phyloP scores from a whole-genome alignment of 2,888 invertebrate genomes.

The Cosmorhoe ocellata region DNA sequence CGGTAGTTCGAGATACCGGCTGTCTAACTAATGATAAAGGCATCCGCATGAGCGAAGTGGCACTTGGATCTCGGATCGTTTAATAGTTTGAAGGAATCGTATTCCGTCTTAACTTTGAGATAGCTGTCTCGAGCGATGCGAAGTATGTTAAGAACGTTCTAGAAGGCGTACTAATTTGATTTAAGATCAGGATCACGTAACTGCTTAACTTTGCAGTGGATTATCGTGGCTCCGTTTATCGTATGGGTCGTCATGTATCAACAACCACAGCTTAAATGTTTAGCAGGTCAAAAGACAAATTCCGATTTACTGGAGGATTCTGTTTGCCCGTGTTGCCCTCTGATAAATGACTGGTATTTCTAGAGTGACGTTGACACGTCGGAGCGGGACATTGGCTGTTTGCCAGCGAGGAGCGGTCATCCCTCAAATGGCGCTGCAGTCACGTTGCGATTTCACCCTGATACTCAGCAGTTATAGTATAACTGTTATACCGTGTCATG shows the following conservation, averaged over 20 bases:
- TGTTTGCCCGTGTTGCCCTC: not conserved
- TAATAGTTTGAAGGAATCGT: slow-evolving; percentile 2
- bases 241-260: not conserved
- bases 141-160: not conserved
- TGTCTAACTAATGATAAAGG: no score
- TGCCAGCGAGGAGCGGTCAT: slow-evolving; percentile 42
- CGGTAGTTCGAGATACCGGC: no score
- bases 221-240: no score
- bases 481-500: no score
- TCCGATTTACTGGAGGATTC: not conserved
- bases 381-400: slow-evolving; percentile 37
- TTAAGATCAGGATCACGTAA: not conserved
- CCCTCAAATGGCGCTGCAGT: slow-evolving; percentile 27
- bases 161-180: slow-evolving; percentile 7
- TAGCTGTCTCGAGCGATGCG: slow-evolving; percentile 5
- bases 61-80: not conserved
- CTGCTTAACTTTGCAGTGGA: no score
- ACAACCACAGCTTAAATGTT: not conserved
- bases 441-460: slow-evolving; percentile 21
- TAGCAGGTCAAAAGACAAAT: not conserved
- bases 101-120: slow-evolving; percentile 2
- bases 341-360: slow-evolving; percentile 33
- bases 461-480: not conserved
- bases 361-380: slow-evolving; percentile 40
- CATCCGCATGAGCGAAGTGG: not conserved